Evolutionary conservation across 2,888 invertebrate genomes (phyloP).

Genomic region (Pantelozetes paolii): DNA sequence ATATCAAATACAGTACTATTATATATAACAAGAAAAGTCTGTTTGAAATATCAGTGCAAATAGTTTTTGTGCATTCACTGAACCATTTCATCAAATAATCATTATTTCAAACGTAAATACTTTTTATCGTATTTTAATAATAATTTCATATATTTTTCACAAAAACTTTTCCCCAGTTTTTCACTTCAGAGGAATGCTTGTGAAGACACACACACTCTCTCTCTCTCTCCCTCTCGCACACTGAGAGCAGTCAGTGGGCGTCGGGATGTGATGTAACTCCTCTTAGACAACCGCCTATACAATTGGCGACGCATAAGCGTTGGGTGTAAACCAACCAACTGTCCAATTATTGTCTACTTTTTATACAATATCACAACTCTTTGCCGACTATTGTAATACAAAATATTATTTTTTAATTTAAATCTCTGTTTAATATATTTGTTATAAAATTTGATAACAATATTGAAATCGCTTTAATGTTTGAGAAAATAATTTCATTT

Average conservation of each 20-base stretch:
- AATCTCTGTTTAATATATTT: too few relatives aligned
- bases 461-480: too few relatives aligned
- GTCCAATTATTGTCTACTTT: background rate
- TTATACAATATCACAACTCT: background rate
- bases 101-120: conserved; percentile 17
- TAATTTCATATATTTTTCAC: background rate
- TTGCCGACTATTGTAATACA: background rate
- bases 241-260: background rate
- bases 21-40: background rate
- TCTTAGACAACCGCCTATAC: background rate
- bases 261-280: background rate
- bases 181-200: background rate
- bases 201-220: too few relatives aligned
- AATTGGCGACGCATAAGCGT: conserved; percentile 20
- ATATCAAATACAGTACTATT: too few relatives aligned
- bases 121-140: conserved; percentile 14
- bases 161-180: background rate
- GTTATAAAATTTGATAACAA: too few relatives aligned
- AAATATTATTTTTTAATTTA: too few relatives aligned
- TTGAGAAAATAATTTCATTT: too few relatives aligned
- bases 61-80: background rate
- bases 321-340: background rate
- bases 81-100: conserved; percentile 2
- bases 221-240: too few relatives aligned
- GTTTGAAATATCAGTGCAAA: background rate